phyloP scores from a whole-genome alignment of 2,888 invertebrate species.

The Nycteola revayana region DNA sequence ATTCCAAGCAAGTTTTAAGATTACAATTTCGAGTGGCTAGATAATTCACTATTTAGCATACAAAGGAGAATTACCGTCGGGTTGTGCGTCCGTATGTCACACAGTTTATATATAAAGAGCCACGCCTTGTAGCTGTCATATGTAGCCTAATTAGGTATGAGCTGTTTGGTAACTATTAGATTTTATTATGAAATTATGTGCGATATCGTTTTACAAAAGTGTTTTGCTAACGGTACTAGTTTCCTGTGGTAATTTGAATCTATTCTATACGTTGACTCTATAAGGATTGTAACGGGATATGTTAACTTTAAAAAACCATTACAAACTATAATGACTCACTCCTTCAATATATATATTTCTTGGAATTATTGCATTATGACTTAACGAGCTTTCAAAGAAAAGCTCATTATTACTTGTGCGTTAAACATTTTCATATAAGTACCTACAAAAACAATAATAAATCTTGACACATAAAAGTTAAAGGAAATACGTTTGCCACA shows the following conservation, averaged over 20 bases:
- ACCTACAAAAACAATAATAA: constrained; percentile 15
- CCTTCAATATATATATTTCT: no score
- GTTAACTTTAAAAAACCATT: no score
- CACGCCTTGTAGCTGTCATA: constrained; percentile 80
- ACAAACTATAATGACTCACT: no score
- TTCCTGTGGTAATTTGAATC: constrained; percentile 26
- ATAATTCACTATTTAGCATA: constrained; percentile 80
- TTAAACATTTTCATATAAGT: no score
- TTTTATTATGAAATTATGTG: constrained; percentile 45
- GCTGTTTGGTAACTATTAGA: constrained; percentile 50
- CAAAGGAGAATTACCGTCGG: constrained; percentile 78
- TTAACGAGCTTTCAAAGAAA: no score
- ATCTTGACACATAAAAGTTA: constrained; percentile 30
- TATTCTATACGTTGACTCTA: constrained; percentile 4
- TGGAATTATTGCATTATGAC: no score
- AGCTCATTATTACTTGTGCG: no score
- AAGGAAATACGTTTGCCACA: constrained; percentile 32
- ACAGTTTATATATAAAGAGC: constrained; percentile 62
- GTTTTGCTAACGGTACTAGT: constrained; percentile 26
- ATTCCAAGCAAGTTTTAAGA: constrained; percentile 77
- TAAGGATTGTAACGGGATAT: constrained; percentile 5
- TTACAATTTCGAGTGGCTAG: constrained; percentile 80
- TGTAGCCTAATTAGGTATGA: constrained; percentile 77
- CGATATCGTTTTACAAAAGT: constrained; percentile 36
- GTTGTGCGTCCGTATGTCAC: constrained; percentile 71